Conservation (phyloP, 2,888 invertebrate genomes). For the Diloba caeruleocephala region DNA sequence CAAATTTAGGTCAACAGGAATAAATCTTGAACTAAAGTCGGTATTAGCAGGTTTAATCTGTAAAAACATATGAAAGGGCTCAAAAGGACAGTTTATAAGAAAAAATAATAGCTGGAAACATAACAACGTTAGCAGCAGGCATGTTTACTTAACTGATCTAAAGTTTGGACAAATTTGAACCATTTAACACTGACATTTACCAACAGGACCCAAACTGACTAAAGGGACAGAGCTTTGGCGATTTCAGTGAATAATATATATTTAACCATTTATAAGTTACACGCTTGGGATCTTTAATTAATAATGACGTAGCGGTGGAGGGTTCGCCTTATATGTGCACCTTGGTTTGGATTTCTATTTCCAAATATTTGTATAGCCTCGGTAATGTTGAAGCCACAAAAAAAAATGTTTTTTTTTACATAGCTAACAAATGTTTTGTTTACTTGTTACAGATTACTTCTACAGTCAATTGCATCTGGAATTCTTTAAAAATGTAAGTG, state of each 20-base stretch:
- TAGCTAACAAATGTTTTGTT: neutral
- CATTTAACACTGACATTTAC: constrained; percentile 46
- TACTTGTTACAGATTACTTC: constrained; percentile 30
- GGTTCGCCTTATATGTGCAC: constrained; percentile 1
- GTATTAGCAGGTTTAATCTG: constrained; percentile 37
- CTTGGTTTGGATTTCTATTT: constrained; percentile 6
- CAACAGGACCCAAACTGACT: constrained; percentile 30
- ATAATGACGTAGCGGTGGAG: neutral
- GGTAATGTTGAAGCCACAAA: too few species aligned
- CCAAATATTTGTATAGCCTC: too few species aligned
- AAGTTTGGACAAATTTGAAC: constrained; percentile 58
- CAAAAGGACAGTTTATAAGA: constrained; percentile 8
- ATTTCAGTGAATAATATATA: constrained; percentile 24
- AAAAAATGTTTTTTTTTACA: neutral
- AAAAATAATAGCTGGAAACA: constrained; percentile 39
- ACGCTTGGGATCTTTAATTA: constrained; percentile 27
- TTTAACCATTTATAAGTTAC: constrained; percentile 17
- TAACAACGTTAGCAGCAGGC: constrained; percentile 26
- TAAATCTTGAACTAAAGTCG: constrained; percentile 43
- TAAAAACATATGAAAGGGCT: constrained; percentile 38
- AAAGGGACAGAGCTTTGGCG: constrained; percentile 17
- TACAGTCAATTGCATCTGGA: neutral
- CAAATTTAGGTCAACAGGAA: constrained; percentile 37
- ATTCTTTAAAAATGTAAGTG: constrained; percentile 16
- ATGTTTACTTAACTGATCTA: constrained; percentile 55